Evolutionary conservation across 1,140 invertebrate genomes (phyloP).

Genomic region (Pachyrhynchus sulphureomaculatus): DNA sequence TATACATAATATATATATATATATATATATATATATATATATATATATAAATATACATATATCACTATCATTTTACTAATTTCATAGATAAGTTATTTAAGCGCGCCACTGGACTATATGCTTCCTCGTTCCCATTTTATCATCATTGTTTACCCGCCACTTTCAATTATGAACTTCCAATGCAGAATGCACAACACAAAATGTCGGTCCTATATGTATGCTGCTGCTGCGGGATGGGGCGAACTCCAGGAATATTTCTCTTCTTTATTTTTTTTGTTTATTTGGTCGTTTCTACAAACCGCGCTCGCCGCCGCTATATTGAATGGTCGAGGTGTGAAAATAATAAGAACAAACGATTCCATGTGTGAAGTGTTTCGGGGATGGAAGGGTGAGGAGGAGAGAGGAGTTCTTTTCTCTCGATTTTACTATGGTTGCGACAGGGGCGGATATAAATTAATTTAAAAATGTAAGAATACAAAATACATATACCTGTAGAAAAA

Average conservation of each 20-base stretch:
- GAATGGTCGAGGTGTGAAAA: slow-evolving; percentile 20
- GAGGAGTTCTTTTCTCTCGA: not conserved
- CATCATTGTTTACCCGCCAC: slow-evolving; percentile 9
- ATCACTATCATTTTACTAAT: too few relatives aligned
- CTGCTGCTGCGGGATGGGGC: not conserved
- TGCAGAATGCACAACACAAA: slow-evolving; percentile 15
- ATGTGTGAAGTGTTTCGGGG: slow-evolving; percentile 16
- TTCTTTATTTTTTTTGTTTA: slow-evolving; percentile 4
- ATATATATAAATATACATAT: too few relatives aligned
- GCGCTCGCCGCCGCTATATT: slow-evolving; percentile 8
- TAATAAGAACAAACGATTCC: slow-evolving; percentile 17
- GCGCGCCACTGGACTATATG: not conserved
- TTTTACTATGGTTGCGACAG: too few relatives aligned
- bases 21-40: too few relatives aligned
- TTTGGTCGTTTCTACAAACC: too few relatives aligned
- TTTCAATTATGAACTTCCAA: slow-evolving; percentile 19
- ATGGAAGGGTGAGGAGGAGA: not conserved
- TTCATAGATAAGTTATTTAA: too few relatives aligned
- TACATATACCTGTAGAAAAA: too few relatives aligned
- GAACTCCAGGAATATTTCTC: slow-evolving; percentile 15
- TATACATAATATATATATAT: too few relatives aligned
- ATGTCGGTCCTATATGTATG: slow-evolving; percentile 2
- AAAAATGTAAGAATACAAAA: too few relatives aligned
- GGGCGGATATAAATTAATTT: too few relatives aligned
- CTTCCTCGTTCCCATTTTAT: slow-evolving; percentile 2